Evolutionary conservation across 2,888 invertebrate species (phyloP).

Genomic region (Parnassius orleans): DNA sequence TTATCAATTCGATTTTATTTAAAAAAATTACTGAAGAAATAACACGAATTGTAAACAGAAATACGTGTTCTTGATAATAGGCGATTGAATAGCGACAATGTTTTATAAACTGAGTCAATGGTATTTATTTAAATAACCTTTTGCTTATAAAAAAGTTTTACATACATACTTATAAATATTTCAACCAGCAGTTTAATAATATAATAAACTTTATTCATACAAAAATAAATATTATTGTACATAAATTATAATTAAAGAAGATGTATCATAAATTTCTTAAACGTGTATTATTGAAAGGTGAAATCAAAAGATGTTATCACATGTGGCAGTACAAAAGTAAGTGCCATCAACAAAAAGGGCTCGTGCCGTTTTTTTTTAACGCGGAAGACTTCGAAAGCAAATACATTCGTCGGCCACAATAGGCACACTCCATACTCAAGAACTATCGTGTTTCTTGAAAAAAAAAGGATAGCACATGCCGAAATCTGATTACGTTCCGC

Average conservation of each 20-base stretch:
- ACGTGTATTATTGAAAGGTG: constrained; percentile 40
- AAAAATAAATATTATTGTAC: background rate
- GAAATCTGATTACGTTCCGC: constrained; percentile 75
- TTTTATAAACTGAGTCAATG: too few species aligned
- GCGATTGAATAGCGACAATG: too few species aligned
- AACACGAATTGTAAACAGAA: too few species aligned
- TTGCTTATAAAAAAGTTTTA: too few species aligned
- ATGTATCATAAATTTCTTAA: constrained; percentile 26
- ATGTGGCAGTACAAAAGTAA: constrained; percentile 39
- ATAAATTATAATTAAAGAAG: background rate
- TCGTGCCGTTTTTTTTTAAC: constrained; percentile 71
- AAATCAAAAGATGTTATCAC: constrained; percentile 45
- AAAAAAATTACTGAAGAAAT: too few species aligned
- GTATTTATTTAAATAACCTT: too few species aligned
- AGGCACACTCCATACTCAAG: constrained; percentile 73
- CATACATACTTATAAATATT: too few species aligned
- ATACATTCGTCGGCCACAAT: constrained; percentile 69
- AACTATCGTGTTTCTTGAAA: constrained; percentile 71
- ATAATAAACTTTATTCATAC: constrained; percentile 3
- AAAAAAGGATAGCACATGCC: constrained; percentile 75
- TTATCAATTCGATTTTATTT: too few species aligned
- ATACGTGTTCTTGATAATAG: too few species aligned
- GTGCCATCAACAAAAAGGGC: constrained; percentile 50
- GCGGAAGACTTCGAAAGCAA: constrained; percentile 73
- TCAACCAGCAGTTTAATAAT: background rate